Percentiles rank a stretch among this genome's conserved stretches.
Evolutionary conservation across 2,113 vertebrate species (phyloP).

Genomic region (Vulpes ferrilata): DNA sequence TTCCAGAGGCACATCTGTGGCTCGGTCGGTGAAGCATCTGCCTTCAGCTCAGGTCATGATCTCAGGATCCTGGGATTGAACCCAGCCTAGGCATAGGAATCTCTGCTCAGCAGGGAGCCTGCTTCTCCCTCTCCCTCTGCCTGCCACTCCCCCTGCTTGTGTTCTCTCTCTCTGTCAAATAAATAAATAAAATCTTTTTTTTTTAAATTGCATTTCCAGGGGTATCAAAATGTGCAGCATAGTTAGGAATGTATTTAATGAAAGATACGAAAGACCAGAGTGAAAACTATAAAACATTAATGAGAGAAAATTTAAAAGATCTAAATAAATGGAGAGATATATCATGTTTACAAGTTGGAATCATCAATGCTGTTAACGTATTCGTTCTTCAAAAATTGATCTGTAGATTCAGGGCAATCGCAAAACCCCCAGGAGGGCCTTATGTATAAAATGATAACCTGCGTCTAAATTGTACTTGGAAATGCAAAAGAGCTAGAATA

Average conservation of each 20-base stretch:
- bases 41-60: no score
- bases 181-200: no score
- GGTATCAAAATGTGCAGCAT: neutral
- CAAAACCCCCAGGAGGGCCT: neutral
- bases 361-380: neutral
- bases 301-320: neutral
- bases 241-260: neutral
- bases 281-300: neutral
- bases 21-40: no score
- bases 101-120: no score
- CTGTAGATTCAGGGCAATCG: neutral
- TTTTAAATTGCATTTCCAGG: neutral
- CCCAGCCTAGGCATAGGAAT: no score
- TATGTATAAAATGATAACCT: neutral
- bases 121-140: no score
- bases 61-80: no score
- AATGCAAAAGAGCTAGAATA: neutral
- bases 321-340: neutral
- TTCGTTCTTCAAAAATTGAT: neutral
- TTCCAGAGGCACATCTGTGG: neutral
- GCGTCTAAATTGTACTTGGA: neutral
- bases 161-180: no score
- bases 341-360: neutral
- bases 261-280: neutral
- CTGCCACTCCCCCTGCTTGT: no score